phyloP scores from a whole-genome alignment of 2,113 vertebrate species.

The Hiodon alosoides region DNA sequence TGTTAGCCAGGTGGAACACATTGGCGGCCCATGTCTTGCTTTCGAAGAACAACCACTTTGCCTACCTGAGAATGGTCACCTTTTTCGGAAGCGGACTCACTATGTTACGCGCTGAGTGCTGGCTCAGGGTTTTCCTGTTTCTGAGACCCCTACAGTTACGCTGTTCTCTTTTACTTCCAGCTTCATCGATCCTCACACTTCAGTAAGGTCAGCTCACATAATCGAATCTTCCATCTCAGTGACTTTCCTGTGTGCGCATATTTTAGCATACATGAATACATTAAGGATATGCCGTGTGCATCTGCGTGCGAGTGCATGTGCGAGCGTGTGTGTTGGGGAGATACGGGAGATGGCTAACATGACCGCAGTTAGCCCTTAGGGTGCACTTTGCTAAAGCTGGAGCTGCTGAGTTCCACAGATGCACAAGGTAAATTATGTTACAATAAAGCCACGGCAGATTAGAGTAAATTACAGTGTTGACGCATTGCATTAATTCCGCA shows the following conservation, averaged over 20 bases:
- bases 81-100: too few relatives aligned
- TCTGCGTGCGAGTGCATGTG: background rate
- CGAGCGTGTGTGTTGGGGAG: background rate
- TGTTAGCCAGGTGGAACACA: background rate
- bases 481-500: background rate
- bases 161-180: background rate
- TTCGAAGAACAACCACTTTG: background rate
- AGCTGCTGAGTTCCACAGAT: background rate
- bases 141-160: background rate
- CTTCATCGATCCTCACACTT: background rate
- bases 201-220: background rate
- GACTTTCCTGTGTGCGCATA: constrained; percentile 3
- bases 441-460: background rate
- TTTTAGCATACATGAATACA: constrained; percentile 22
- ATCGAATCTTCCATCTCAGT: background rate
- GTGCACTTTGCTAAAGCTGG: background rate
- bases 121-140: background rate
- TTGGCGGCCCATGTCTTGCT: background rate
- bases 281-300: constrained; percentile 7
- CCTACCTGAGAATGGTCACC: background rate
- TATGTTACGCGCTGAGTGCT: too few relatives aligned
- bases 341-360: too few relatives aligned
- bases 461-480: background rate
- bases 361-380: background rate
- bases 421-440: background rate